Evolutionary conservation across 2,888 invertebrate genomes (phyloP), one percentile per base, ranked within the genome.

Genomic region (Baronia brevicornis): DNA sequence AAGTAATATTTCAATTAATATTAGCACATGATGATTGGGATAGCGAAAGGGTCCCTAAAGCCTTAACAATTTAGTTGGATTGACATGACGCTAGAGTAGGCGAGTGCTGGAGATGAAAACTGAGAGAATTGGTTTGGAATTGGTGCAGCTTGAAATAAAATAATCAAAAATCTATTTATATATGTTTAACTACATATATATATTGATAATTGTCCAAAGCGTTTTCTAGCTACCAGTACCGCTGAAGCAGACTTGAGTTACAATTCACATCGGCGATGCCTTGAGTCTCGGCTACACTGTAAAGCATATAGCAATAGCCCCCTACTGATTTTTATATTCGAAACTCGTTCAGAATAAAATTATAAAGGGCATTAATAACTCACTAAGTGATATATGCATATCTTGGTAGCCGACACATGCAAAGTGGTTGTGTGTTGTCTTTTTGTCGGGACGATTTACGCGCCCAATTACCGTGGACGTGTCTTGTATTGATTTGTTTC

Each of bases 241-340:
- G n/a, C 30, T 24, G 23, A 11, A 13, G 12, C 35, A 23, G 19
- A 31, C 25, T 36, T 46, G 51, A 51, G 45, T 51, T 51, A 56
- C 52, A 58, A 46, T 53, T 49, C 51, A 47, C 60, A 60, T 66
- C 65, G 52, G 58, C 71, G 53, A 54, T 54, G 46, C 54, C 57
- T 55, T 54, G 51, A 61, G 44, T 44, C 44, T 49, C 46, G 52
- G 44, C 50, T 43, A 47, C 46, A 55, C 60, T 59, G 72, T 77
- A 74, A 77, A 75, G 53, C 60, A 72, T 60, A 38, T 38, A 45
- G 46, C 47, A 49, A 46, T 45, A 48, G 47, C 74, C 80, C 82
- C 82, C 82, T 54, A 78, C 72, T 60, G 82, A 60, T 72, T 80
- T 79, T 80, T 79, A 79, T 80, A 74, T 68, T 72, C 64, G 60